Percentiles rank a stretch among this genome's conserved stretches.
Evolutionary conservation across 2,113 vertebrate species (phyloP).

Genomic region (Pelecanus crispus): DNA sequence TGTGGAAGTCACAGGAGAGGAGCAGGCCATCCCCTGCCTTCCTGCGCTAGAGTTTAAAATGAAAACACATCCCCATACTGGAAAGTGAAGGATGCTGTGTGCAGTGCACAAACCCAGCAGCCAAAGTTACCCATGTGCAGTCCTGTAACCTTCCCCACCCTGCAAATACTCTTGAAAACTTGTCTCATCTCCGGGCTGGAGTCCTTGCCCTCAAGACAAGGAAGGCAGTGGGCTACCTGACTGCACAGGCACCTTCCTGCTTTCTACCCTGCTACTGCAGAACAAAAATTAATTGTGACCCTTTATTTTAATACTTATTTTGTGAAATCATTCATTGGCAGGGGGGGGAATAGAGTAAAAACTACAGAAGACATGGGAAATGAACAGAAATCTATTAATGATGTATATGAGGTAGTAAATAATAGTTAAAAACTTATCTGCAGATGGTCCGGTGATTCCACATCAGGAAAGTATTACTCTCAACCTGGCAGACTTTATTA

Average conservation of each 20-base stretch:
- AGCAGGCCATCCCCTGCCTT: background rate
- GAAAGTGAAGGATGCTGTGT: background rate
- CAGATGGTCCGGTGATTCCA: background rate
- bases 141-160: background rate
- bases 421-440: background rate
- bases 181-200: fast-evolving
- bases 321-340: fast-evolving
- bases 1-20: background rate
- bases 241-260: background rate
- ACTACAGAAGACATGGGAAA: background rate
- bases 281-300: background rate
- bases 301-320: background rate
- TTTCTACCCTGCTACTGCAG: background rate
- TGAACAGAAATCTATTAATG: background rate
- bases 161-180: background rate
- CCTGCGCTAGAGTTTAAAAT: background rate
- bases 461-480: background rate
- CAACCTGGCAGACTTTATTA: background rate
- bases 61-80: background rate
- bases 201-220: background rate
- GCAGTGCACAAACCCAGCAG: background rate
- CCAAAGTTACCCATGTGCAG: background rate
- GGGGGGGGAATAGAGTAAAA: background rate
- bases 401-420: background rate
- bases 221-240: background rate